Evolutionary conservation across 2,797 vertebrate genomes (phyloP), one percentile per base, ranked within the genome.

Genomic region (Onychomys torridus): DNA sequence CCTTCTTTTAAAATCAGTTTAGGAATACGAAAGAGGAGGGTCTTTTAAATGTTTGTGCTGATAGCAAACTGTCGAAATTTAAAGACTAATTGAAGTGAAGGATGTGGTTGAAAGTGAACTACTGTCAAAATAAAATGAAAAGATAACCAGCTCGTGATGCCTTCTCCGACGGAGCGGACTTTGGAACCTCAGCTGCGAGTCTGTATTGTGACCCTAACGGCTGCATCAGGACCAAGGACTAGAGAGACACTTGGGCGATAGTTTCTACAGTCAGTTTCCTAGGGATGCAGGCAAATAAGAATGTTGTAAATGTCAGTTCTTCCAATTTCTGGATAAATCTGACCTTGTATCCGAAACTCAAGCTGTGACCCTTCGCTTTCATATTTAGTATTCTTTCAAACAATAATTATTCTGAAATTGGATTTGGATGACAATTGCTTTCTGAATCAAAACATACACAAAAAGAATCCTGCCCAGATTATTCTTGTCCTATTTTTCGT

Each of bases 331-430:
- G 13, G 46, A 37, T 69, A 89, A 94, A 95, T 86, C 63, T 55
- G n/a, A 94, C 32, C 59, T 82, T 84, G 13, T 83, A 93, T 96
- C 86, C 95, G 90, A 97, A 98, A 94, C 65, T 97, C 98, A 97
- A 96, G 94, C 97, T 97, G 96, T 90, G 96, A 37, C 43, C 57
- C 52, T 21, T 76, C 59, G 43, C 73, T 96, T 95, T 91, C 79
- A 75, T 81, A 84, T 55, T 86, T 81, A 95, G 59, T 95, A 93
- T 92, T 95, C 92, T 97, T 97, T 96, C 75, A 96, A 93, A 92
- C 93, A 95, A 95, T 97, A 97, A 96, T 95, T 92, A 95, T 93
- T 97, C 82, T 95, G 96, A 95, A 97, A 97, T 98, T 97, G 97
- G 83, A 97, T 96, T 97, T 97, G 83, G 97, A 95, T 96, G 90